Base-by-base conservation (phyloP, 37 sponge, comb jelly and placozoan genomes). In the Spongilla lacustris region DNA sequence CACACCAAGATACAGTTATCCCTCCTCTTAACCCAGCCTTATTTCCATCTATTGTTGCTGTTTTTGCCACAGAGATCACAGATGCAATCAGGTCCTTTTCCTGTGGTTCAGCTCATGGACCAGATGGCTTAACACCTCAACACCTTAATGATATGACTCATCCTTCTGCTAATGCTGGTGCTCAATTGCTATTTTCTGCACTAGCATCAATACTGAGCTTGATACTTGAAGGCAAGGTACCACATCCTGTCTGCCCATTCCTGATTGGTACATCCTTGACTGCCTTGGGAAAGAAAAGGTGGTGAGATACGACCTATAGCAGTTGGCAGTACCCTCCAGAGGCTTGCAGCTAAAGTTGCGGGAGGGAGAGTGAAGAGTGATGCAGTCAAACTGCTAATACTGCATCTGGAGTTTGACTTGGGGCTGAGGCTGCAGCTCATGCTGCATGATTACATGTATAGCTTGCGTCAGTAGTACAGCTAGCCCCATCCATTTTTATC, bases 301-400 rank as follows among this genome's bases (percentile, higher is more conserved):
- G 85, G 85, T 22, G 85, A 85, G 31, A 32, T 89, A 14, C 71
- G 85, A 22, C 81, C 85, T 29, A 89, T 89, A 37, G 90, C 90
- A 34, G 82, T 89, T 37, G 90, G 85, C 9, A 27, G 78, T 24
- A 79, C 85, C 66, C 68, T 89, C 17, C 79, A 85, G 0, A 67
- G 81, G 4, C 75, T 89, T 37, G 90, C 58, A 4, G 80, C 90
- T 66, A 89, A 89, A 33, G 17, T 32, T 13, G 87, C 30, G 25
- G 73, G 30, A 32, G 73, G 31, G 31, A 72, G 31, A 72, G 30
- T 72, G 31, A 72, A 72, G 73, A 13, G 12, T 33, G 30, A 32
- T 25, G 17, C 73, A 72, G 73, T 72, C 28, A 72, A 72, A 72
- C 17, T 33, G 28, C 10, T 33, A 72, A 29, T 72, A 22, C 76